Base-by-base conservation (phyloP, 2,113 vertebrate genomes). In the Anguilla rostrata region DNA sequence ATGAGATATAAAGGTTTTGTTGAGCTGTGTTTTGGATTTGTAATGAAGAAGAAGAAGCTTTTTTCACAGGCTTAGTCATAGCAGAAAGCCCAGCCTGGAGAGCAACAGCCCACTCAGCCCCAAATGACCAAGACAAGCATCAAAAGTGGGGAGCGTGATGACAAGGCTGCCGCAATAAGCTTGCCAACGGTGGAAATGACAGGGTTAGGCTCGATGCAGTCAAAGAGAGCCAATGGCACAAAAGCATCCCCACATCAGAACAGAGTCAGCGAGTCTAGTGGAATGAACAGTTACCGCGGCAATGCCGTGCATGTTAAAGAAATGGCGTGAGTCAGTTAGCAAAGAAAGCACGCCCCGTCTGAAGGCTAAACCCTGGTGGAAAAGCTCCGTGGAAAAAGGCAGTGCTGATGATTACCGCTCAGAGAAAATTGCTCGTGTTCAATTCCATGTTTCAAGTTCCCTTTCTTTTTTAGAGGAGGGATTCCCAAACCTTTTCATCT, bases 1-100 rank as follows among this genome's bases (percentile, higher is more conserved):
- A 86, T 86, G 78, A 60, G 46, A 85, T 26, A 80, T 34, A 39
- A 49, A 53, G 43, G 63, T 46, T 49, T 46, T 41, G 80, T 22
- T 63, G 29, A 85, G n/a, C 75, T 18, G 43, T 41, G 84, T 39
- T n/a, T 49, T 26, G 41, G 9, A 43, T 85, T 85, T 40, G 14
- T 22, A 34, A 18, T 40, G 56, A 63, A 39, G 29, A 26, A 63
- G 53, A 83, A 43, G 12, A 84, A 71, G 20, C 83, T 9, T 20
- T 78, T 82, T 53, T 29, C 26, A n/a, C 43, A 56, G 20, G 29
- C n/a, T 78, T 78, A 75, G 41, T 85, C n/a, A 78, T 6, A 78
- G 16, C 26, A 39, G 40, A 80, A 60, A 34, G 15, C 46, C 40
- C 16, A 49, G 20, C 63, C 26, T 71, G 63, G 63, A n/a, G 26